Evolutionary conservation across 2,888 invertebrate genomes (phyloP).

Genomic region (Pheosia tremula): DNA sequence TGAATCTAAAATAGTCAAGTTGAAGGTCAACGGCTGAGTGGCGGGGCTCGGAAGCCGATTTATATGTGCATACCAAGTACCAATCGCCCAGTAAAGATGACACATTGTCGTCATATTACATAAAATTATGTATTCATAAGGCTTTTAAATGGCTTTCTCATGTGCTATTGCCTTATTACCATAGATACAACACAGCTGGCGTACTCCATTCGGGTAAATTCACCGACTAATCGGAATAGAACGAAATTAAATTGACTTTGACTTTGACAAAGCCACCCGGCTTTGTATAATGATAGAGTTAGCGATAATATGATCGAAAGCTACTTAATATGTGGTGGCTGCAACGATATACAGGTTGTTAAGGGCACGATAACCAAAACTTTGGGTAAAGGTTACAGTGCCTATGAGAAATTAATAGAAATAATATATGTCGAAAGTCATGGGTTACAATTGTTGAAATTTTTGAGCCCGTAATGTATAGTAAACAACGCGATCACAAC

Average conservation of each 20-base stretch:
- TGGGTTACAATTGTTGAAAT: too few species aligned
- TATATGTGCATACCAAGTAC: constrained; percentile 46
- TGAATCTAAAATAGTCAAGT: constrained; percentile 49
- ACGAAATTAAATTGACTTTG: not conserved
- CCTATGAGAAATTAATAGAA: too few species aligned
- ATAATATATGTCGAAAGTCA: too few species aligned
- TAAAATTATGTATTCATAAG: constrained; percentile 28
- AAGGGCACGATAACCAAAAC: too few species aligned
- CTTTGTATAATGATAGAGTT: too few species aligned
- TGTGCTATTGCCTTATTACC: constrained; percentile 18
- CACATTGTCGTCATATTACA: constrained; percentile 33
- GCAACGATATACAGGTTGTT: too few species aligned
- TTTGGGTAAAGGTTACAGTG: too few species aligned
- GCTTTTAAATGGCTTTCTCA: constrained; percentile 17
- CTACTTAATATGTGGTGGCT: too few species aligned
- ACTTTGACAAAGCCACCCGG: too few species aligned
- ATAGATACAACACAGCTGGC: constrained; percentile 23
- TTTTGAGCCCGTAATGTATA: too few species aligned
- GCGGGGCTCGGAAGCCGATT: constrained; percentile 32
- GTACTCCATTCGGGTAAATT: not conserved
- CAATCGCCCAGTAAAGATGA: constrained; percentile 29
- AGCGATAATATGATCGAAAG: too few species aligned
- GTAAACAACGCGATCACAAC: too few species aligned
- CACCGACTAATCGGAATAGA: constrained; percentile 7
- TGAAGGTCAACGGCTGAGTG: constrained; percentile 43